phyloP scores from a whole-genome alignment of 1,140 invertebrate genomes.

The Lasioglossum baleicum region DNA sequence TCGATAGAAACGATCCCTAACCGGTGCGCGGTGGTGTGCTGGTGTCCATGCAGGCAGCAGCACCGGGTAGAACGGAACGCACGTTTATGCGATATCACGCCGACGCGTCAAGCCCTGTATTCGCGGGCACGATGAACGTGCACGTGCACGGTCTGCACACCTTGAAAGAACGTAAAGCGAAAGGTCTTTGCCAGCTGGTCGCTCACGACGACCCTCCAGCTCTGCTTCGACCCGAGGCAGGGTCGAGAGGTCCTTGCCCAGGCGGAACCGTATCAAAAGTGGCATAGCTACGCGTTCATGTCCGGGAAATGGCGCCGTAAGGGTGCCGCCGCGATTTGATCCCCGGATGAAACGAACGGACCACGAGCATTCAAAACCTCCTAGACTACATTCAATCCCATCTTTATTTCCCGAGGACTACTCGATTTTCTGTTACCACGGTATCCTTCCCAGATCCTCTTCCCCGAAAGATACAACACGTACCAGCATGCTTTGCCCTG shows the following conservation, averaged over 20 bases:
- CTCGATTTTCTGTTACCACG: too few relatives aligned
- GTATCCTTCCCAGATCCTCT: too few relatives aligned
- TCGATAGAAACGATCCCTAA: conserved; percentile 41
- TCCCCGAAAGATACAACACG: too few relatives aligned
- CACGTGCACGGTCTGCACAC: conserved; percentile 48
- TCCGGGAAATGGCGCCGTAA: conserved; percentile 36
- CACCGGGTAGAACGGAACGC: not conserved
- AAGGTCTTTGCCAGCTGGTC: conserved; percentile 60
- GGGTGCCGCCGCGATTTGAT: conserved; percentile 46
- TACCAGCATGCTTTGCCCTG: too few relatives aligned
- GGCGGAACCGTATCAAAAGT: conserved; percentile 64
- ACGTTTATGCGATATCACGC: conserved; percentile 63
- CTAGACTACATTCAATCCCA: not conserved
- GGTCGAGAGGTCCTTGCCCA: conserved; percentile 63
- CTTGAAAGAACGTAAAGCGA: conserved; percentile 58
- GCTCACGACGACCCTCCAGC: conserved; percentile 49
- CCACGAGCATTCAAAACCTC: conserved; percentile 28
- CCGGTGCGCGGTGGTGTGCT: not conserved
- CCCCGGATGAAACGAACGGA: conserved; percentile 33
- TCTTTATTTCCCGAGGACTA: not conserved
- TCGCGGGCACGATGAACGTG: conserved; percentile 51
- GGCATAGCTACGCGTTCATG: conserved; percentile 48
- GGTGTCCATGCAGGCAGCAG: too few relatives aligned
- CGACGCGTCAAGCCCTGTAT: conserved; percentile 57
- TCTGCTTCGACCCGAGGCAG: conserved; percentile 49